Base-by-base conservation (phyloP, 2,113 vertebrate species). In the Pachypanchax playfairii region DNA sequence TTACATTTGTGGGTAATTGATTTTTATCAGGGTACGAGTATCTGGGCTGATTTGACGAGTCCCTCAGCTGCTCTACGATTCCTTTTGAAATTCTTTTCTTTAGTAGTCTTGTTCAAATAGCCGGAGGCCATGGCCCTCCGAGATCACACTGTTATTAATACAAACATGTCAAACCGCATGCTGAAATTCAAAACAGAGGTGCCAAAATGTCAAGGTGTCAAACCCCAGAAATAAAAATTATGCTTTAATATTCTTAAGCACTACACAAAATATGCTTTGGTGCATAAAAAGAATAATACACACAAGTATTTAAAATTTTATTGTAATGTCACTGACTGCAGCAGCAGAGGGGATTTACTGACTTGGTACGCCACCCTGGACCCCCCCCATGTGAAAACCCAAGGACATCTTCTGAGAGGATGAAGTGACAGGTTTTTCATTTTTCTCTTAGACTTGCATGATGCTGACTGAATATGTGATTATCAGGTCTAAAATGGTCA, bases 141-240 rank as follows among this genome's bases (percentile, higher is more conserved):
- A 91, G 91, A 92, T 92, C 89, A 91, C 88, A 93, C 82, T 92
- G 88, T 91, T 91, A 91, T 92, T 92, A 91, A 92, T 90, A 91
- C 89, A 92, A 92, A 92, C 92, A 91, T 91, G 90, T 91, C 91
- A 90, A 90, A 91, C 85, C 88, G 84, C 91, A 91, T 91, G 88
- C 87, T 91, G 88, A 84, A 90, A 90, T 91, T 91, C 91, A 90
- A 90, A 90, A 89, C 89, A 91, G 87, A 89, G 87, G 89, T 91
- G 89, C 89, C 89, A 90, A 88, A 88, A 88, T 91, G 90, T 91
- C 90, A 91, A 91, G 84, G 90, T 91, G 89, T 91, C 90, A 90
- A 85, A 85, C 83, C 90, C 53, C 87, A 91, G 85, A 91, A 90
- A 91, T 90, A 91, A 92, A 88, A 89, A 91, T 89, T 68, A 87